phyloP scores from a whole-genome alignment of 2,113 vertebrate genomes.

The Brachionichthys hirsutus region DNA sequence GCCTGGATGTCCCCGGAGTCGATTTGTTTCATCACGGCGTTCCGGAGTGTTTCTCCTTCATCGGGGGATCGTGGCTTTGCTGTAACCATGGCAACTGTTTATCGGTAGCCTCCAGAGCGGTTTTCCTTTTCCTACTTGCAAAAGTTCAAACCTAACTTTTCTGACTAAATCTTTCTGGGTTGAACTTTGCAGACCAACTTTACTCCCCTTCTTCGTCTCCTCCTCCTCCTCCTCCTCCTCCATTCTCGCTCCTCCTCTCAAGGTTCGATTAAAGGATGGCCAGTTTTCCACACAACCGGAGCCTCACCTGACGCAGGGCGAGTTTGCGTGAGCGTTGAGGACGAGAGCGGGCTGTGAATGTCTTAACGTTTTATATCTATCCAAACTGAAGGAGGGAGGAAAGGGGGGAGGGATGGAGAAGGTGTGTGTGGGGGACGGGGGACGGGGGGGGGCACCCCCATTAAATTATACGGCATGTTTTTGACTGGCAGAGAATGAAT shows the following conservation, averaged over 20 bases:
- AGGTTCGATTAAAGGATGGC: no score
- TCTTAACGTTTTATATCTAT: conserved; percentile 55
- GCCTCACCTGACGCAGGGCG: conserved; percentile 44
- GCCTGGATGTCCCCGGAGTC: conserved; percentile 23
- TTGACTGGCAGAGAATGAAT: conserved; percentile 29
- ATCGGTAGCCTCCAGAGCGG: conserved; percentile 1
- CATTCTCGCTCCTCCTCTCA: no score
- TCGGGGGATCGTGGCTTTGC: conserved; percentile 19
- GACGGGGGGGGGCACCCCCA: conserved; percentile 6
- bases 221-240: no score
- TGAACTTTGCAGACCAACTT: no score
- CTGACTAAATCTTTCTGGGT: no score
- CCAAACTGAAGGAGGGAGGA: conserved; percentile 4
- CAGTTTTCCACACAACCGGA: neutral
- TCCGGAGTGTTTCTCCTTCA: conserved; percentile 41
- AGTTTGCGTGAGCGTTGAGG: conserved; percentile 4
- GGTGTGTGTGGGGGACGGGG: neutral
- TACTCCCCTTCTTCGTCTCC: no score
- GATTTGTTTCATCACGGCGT: conserved; percentile 48
- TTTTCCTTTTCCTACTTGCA: conserved; percentile 23
- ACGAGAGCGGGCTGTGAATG: conserved; percentile 41
- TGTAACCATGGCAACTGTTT: conserved; percentile 46
- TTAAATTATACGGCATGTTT: conserved; percentile 43
- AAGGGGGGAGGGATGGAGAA: neutral
- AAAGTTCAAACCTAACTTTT: no score